Base-by-base conservation (phyloP, 2,113 vertebrate species). In the Sinocyclocheilus grahami region DNA sequence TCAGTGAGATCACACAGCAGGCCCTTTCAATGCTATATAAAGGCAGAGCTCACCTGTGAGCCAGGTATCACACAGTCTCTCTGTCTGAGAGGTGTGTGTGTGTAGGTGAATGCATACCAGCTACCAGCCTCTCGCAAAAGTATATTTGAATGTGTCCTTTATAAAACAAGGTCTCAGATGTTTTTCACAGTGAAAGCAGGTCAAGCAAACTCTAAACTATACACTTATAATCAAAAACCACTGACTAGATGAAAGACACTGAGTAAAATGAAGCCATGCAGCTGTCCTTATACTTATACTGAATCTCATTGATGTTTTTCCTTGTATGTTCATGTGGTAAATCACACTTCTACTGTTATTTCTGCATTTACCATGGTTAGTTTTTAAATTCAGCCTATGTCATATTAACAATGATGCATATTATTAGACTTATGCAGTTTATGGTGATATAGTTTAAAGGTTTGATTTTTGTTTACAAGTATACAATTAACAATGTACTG, bases 11-110 rank as follows among this genome's bases (percentile, higher is more conserved):
- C 81, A 91, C 92, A 87, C 92, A 91, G 91, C 90, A 91, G 86
- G 89, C 90, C 92, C 89, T 92, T 88, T 72, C 30, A 1, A 1
- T 71, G 88, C 92, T 94, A 93, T 94, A 93, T 93, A 89, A 91
- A 88, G 91, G 88, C 69, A 84, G 82, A 53, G 74, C 75, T 86
- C 86, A 87, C 87, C 89, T 76, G 42, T 24, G 88, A 84, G 82
- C 74, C 85, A 88, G 88, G 82, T 82, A 85, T 82, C 82, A 72
- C 88, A 86, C 82, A 16, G 48, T 12, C 51, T 33, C 53, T 22
- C 51, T 53, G 37, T 76, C 60, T 42, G 48, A 39, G 60, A 10
- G 16, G 67, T 10, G 69, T 72, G 69, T 20, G 69, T 72, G 37
- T 22, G 33, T n/a, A n/a, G 12, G 46, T 48, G 58, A n/a, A n/a